Conservation (phyloP, 2,113 vertebrate species). For the Poeciliopsis retropinna region DNA sequence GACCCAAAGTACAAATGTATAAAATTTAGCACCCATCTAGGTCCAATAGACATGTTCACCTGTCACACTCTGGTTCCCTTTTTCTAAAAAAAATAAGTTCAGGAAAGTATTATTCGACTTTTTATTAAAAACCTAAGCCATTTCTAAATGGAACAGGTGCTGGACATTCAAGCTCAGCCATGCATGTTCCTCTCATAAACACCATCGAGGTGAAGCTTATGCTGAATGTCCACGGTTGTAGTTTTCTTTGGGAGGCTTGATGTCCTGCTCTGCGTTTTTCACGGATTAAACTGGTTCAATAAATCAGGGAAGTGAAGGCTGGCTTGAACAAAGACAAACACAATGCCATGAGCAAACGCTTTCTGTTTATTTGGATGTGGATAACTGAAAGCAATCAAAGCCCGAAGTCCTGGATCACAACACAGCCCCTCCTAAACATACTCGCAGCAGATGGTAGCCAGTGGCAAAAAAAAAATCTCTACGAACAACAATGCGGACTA, state of each 20-base stretch:
- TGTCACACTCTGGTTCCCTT: not conserved
- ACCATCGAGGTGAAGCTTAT: not conserved
- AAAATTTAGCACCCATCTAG: too few species aligned
- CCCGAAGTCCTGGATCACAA: slow-evolving; percentile 35
- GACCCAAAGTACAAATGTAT: too few species aligned
- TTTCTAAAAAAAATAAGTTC: not conserved
- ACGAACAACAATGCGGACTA: slow-evolving; percentile 20
- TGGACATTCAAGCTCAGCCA: not conserved
- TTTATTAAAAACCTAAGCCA: slow-evolving; percentile 20
- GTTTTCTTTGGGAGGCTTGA: slow-evolving; percentile 3
- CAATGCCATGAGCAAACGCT: slow-evolving; percentile 32
- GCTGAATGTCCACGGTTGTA: not conserved
- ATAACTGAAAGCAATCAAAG: slow-evolving; percentile 51
- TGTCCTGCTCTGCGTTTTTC: slow-evolving; percentile 11
- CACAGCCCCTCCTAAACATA: slow-evolving; percentile 29
- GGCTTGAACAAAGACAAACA: slow-evolving; percentile 47
- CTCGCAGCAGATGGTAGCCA: slow-evolving; percentile 56
- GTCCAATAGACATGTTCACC: too few species aligned
- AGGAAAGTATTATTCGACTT: slow-evolving; percentile 3
- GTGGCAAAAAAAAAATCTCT: slow-evolving; percentile 29
- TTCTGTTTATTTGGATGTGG: slow-evolving; percentile 55
- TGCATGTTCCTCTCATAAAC: not conserved
- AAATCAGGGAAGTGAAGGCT: slow-evolving; percentile 25
- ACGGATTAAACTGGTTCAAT: slow-evolving; percentile 33
- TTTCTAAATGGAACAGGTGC: slow-evolving; percentile 3